Base-by-base conservation (phyloP, 2,888 invertebrate species). In the Aethes cnicana region DNA sequence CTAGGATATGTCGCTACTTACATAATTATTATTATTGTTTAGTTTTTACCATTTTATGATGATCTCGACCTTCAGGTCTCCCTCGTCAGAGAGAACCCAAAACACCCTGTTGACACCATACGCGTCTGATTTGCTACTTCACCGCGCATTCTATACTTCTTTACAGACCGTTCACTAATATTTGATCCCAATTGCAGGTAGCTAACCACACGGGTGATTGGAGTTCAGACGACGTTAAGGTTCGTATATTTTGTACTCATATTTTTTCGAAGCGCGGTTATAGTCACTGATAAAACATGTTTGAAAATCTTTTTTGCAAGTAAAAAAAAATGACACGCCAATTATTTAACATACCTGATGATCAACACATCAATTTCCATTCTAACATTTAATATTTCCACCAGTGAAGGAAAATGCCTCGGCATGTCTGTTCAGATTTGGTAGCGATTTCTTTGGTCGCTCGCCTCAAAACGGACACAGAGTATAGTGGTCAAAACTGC, bases 21-120 rank as follows among this genome's bases (percentile, higher is more conserved):
- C n/a, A n/a, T n/a, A n/a, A n/a, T n/a, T n/a, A n/a, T n/a, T n/a
- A n/a, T n/a, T n/a, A n/a, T n/a, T n/a, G n/a, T n/a, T n/a, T n/a
- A n/a, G n/a, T 12, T 20, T 20, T 1, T 20, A 16, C 16, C 3
- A 11, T 41, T 2, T 2, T 2, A 80, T 84, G 84, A 84, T 84
- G 81, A 83, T 62, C 50, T 36, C 14, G 77, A 82, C 84, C 82
- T 73, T 85, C 85, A 84, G 85, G 84, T 85, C 84, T 85, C 84
- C 84, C 84, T 85, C 84, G 70, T 61, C 84, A 84, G 85, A 85
- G 84, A n/a, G 84, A 85, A 85, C 84, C 84, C 81, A 80, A 57
- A 55, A 33, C 54, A 75, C 68, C 72, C 69, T 76, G 76, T 76
- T 77, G 74, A 74, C 68, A 36, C 35, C 16, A 30, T n/a, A 35